Evolutionary conservation across 2,888 invertebrate species (phyloP), one percentile per base, ranked within the genome.

Genomic region (Nebria brevicollis): DNA sequence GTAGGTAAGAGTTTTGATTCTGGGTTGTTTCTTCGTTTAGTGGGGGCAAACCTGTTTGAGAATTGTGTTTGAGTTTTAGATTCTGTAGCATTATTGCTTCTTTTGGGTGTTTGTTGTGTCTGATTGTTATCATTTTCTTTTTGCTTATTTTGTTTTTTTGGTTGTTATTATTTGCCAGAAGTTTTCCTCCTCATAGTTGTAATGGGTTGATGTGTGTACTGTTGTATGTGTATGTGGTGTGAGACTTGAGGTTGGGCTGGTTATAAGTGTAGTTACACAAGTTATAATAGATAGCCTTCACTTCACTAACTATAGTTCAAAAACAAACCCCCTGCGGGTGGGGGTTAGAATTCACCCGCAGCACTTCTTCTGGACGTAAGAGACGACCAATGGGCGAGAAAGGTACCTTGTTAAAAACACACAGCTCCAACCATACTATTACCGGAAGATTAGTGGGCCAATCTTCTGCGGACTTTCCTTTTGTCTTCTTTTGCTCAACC

Each of bases 81-180:
- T 20, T 72, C 1, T 20, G 26, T 25, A 20, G 13, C 13, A 20
- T 15, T 25, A 72, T 72, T 72, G 25, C 25, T 72, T 72, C 20
- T 72, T 72, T 72, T 72, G 13, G 26, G 26, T 72, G 41, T 72
- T 72, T 72, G 72, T 72, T 72, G 34, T 25, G 8, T 72, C 8
- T 26, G 72, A 2, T 13, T 72, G 26, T 13, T 72, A 34, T 72
- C 72, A 25, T 72, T 41, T 25, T 41, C 41, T 72, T 26, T 72
- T 72, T 41, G 26, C 25, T n/a, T 72, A 6, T 72, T 72, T 72
- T 10, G 72, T 4, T 54, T 8, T 54, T 54, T 54, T 54, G 54
- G 2, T 8, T 54, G 54, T 54, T 54, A 54, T 54, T 54, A 54
- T 1, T 54, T 54, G 54, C 54, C 54, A 54, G 6, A 54, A 54